A percentile compares a stretch with the other conserved stretches of the same genome.
phyloP scores from a whole-genome alignment of 2,888 invertebrate genomes.

The Agrotis segetum region DNA sequence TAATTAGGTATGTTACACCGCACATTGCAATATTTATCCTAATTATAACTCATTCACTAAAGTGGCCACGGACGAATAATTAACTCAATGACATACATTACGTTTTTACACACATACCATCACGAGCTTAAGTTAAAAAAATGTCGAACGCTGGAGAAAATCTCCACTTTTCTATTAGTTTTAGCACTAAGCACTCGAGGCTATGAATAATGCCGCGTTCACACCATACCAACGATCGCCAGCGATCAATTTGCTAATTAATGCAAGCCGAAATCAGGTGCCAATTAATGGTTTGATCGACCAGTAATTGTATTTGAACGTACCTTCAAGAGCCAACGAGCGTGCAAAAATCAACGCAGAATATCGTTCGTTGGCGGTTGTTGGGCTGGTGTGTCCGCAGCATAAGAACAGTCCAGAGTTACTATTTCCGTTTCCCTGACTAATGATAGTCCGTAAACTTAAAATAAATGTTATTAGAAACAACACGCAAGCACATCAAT shows the following conservation, averaged over 20 bases:
- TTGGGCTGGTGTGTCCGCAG: too few relatives aligned
- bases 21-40: constrained; percentile 1
- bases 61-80: background rate
- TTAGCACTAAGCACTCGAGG: constrained; percentile 59
- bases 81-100: constrained; percentile 7
- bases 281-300: too few relatives aligned
- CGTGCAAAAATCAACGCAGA: too few relatives aligned
- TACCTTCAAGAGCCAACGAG: too few relatives aligned
- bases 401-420: constrained; percentile 34
- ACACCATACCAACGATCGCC: too few relatives aligned
- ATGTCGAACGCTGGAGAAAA: constrained; percentile 12
- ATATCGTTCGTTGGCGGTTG: too few relatives aligned
- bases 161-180: constrained; percentile 20
- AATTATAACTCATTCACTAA: background rate
- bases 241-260: too few relatives aligned
- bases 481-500: constrained; percentile 55
- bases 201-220: constrained; percentile 46
- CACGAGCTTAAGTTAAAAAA: background rate
- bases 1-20: background rate
- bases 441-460: constrained; percentile 69
- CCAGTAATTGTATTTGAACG: too few relatives aligned
- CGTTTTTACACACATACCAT: background rate
- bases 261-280: too few relatives aligned
- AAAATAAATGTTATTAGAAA: constrained; percentile 68
- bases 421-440: constrained; percentile 64